Evolutionary conservation across 2,113 vertebrate genomes (phyloP), one percentile per base, ranked within the genome.

Genomic region (Marcusenius ussheri): DNA sequence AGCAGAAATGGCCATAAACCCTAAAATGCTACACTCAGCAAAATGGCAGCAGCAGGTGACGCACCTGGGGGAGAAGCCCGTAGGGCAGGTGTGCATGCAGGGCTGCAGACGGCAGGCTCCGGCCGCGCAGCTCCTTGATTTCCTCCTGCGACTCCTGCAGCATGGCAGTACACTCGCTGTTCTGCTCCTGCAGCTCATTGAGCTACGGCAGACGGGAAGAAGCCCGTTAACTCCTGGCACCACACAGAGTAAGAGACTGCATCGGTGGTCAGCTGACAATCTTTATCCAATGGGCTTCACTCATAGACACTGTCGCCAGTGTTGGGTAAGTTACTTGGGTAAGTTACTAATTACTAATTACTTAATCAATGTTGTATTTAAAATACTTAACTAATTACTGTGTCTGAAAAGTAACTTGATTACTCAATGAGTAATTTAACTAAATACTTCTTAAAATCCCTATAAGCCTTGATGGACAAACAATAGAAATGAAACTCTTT

Each of bases 81-180:
- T 91, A 95, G 5, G 96, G 92, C 51, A 96, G 96, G 13, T 95
- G 94, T 53, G 95, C 92, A 47, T 96, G 95, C 88, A 88, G 17
- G 19, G 96, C 97, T 35, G 96, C 93, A 3, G 95, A 93, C 5
- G 97, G 95, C 5, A 95, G 93, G 93, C 94, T 95, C 92, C 95
- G 97, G 93, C 94, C 96, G 77, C 98, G 97, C 35, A 99, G 95
- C 83, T 97, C 91, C 92, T 96, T 98, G 90, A 97, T 95, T 95
- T 99, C 98, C 94, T 99, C 97, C 93, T 99, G 98, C 0, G 97
- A 97, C 92, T 99, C 98, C 0, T 99, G 98, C 62, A 99, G 93
- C 97, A 99, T 99, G 90, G 97, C 98, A 8, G 98, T 93, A 92
- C 98, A 99, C 93, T 99, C 98, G 0, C 91, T 95, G 66, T 97